phyloP scores from a whole-genome alignment of 2,113 vertebrate genomes.

The Artemisiospiza belli region DNA sequence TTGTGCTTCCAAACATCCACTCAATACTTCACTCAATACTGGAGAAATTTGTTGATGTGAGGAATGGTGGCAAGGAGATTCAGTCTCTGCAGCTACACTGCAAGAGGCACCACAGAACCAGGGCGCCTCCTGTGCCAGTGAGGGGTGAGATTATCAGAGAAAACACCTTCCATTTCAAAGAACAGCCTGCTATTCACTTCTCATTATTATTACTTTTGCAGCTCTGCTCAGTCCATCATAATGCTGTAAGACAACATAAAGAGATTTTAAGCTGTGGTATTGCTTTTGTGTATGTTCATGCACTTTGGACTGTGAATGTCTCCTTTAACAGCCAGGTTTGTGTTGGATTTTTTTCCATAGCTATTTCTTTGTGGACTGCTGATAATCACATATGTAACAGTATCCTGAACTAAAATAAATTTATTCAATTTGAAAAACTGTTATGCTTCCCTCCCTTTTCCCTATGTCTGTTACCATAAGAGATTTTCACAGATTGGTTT shows the following conservation, averaged over 20 bases:
- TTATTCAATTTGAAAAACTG: not conserved
- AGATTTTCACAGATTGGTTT: not conserved
- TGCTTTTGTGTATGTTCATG: not conserved
- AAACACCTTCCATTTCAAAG: not conserved
- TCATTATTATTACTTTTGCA: not conserved
- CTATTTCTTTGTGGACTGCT: not conserved
- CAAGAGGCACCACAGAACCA: not conserved
- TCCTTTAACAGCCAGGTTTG: not conserved
- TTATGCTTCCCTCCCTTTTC: not conserved
- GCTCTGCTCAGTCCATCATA: not conserved
- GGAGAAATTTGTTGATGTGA: not conserved
- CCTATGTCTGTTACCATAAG: not conserved
- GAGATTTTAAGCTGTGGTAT: not conserved
- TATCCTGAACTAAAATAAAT: constrained; percentile 9
- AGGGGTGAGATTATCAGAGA: not conserved
- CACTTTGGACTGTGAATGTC: not conserved
- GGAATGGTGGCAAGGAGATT: not conserved
- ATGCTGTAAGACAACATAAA: not conserved
- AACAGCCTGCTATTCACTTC: not conserved
- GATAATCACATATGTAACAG: not conserved
- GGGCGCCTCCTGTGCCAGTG: not conserved
- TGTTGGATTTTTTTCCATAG: not conserved
- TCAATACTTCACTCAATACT: not conserved
- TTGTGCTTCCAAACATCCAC: not conserved
- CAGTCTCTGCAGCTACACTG: not conserved